phyloP scores from a whole-genome alignment of 1,140 invertebrate species.

The Rhagoletis pomonella region DNA sequence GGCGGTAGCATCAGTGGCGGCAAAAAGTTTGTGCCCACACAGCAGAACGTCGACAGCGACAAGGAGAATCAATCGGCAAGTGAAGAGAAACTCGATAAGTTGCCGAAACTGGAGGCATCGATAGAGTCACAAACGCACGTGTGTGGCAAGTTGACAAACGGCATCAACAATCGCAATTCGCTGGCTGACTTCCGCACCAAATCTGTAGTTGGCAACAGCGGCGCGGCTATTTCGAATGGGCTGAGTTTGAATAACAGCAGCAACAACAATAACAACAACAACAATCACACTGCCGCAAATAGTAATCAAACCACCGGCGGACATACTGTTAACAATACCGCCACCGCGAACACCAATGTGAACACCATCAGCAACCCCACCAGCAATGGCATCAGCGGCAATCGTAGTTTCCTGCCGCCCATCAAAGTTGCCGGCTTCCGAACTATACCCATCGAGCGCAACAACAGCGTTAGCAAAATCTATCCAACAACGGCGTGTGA shows the following conservation, averaged over 20 bases:
- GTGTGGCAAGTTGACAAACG: background rate
- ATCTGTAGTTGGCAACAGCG: background rate
- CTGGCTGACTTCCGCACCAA: conserved; percentile 69
- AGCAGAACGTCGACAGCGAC: conserved; percentile 77
- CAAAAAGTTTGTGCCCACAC: conserved; percentile 47
- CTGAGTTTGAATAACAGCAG: conserved; percentile 34
- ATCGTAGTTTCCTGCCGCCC: conserved; percentile 61
- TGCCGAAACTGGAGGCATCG: conserved; percentile 64
- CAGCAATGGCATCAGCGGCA: conserved; percentile 52
- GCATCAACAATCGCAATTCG: conserved; percentile 65
- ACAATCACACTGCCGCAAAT: conserved; percentile 43
- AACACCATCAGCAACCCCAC: conserved; percentile 57
- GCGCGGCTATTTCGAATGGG: background rate
- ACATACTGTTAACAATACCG: conserved; percentile 35
- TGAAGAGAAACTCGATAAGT: conserved; percentile 69
- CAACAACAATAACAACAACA: conserved; percentile 51
- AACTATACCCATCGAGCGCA: conserved; percentile 53
- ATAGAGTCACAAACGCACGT: conserved; percentile 11
- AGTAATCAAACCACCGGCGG: background rate
- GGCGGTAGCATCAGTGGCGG: background rate
- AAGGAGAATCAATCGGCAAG: conserved; percentile 79
- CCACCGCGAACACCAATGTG: conserved; percentile 61
- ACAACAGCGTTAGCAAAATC: conserved; percentile 50
- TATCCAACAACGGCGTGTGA: conserved; percentile 28
- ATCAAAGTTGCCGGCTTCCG: conserved; percentile 61